Conservation (phyloP, 2,113 vertebrate genomes). For the Todiramphus chloris region DNA sequence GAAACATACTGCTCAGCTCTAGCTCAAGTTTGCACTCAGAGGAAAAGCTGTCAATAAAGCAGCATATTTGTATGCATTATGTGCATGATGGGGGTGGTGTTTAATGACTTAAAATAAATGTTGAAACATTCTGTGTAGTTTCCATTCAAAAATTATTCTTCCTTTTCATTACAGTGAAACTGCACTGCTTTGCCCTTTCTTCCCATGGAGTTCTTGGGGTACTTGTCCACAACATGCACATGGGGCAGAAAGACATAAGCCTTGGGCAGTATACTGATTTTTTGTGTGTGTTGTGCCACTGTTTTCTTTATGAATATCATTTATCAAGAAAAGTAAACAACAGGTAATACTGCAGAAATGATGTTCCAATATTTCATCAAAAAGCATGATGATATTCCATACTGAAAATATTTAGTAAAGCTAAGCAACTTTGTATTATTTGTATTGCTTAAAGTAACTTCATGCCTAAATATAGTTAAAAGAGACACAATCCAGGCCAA, state of each 20-base stretch:
- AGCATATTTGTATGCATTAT: background rate
- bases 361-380: background rate
- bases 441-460: background rate
- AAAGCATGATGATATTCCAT: background rate
- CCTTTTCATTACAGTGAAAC: background rate
- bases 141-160: background rate
- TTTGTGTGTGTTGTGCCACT: background rate
- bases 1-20: background rate
- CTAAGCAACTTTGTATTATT: background rate
- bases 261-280: background rate
- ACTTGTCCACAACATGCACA: background rate
- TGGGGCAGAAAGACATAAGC: background rate
- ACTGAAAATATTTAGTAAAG: background rate
- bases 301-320: background rate
- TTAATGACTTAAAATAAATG: background rate
- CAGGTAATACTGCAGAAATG: background rate
- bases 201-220: background rate
- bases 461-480: background rate
- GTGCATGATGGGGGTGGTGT: background rate
- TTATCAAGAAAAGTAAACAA: background rate
- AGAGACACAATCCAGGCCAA: background rate
- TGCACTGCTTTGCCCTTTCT: background rate
- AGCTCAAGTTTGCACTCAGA: background rate
- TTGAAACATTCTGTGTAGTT: background rate
- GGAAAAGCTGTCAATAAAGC: background rate